Evolutionary conservation across 2,797 vertebrate species (phyloP), one percentile per base, ranked within the genome.

Genomic region (Gambusia yucatana): DNA sequence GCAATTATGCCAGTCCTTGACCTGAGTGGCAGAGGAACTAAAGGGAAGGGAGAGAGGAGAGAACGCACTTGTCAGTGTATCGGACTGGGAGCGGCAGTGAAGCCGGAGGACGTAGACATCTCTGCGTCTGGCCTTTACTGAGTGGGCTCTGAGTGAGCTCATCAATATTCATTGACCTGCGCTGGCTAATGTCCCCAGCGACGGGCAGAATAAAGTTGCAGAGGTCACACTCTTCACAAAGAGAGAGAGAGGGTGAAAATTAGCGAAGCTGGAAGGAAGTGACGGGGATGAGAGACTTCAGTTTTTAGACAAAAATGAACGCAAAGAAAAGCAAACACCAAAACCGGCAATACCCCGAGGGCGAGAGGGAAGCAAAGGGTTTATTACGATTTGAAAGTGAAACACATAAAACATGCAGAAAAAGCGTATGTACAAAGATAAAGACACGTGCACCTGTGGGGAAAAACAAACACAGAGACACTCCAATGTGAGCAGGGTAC

Each of bases 131-230:
- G 93, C 93, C 93, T 95, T 94, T 93, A 92, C 90, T 69, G 89
- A 92, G 82, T 80, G 88, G 36, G 75, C 85, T 91, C 79, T 50
- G 91, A 94, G 93, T 80, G 88, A 92, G 84, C 91, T 92, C 91
- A 95, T 96, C 94, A 95, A 94, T 95, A 96, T 96, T 95, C 94
- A 95, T 93, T 91, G 89, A 95, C 91, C 93, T 52, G 83, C 91
- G 89, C 87, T 2, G 76, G 89, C 89, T 93, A 87, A 89, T 84
- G 92, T 94, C 94, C 90, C 93, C 63, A 55, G 92, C 55, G 92
- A 90, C 74, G 48, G 86, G 82, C 87, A 72, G 90, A 89, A 94
- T 93, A 91, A 93, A 94, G 93, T 92, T 92, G 86, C 93, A 93
- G 93, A 95, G 93, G 94, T 94, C 93, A 80, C 86, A 88, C 84